Evolutionary conservation across 2,113 vertebrate species (phyloP), one percentile per base, ranked within the genome.

Genomic region (Pogonocichla stellata): DNA sequence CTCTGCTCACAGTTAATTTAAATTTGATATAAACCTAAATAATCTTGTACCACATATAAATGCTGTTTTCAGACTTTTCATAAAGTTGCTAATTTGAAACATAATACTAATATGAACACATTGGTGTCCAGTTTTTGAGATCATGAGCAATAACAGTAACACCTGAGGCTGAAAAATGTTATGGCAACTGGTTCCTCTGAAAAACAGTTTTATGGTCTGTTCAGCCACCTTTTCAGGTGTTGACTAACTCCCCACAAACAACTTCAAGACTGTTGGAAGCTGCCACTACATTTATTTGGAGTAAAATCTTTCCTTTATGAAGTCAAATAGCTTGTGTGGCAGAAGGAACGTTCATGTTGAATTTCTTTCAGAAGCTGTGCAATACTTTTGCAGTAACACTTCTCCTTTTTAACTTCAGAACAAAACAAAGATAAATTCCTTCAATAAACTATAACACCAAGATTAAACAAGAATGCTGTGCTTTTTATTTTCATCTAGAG

Each of bases 341-440:
- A 75, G 62, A 81, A 78, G 31, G 14, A 79, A 54, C 0, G 0
- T 19, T 79, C 66, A 89, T 22, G 22, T 3, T 33, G 25, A 31
- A 40, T 57, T 66, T 70, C 26, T 65, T 88, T 43, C 56, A 53
- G n/a, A 61, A 66, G 34, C 53, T 2, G 5, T 15, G 16, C 20
- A 62, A 62, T 34, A 62, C 14, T 22, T 71, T 56, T 40, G 8
- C 0, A 0, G 7, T 38, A 72, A 53, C 4, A 40, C 72, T 51
- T 38, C 19, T 64, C 56, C 43, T 64, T 77, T 71, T n/a, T n/a
- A 90, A 54, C 58, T 65, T 70, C 13, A 57, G 66, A 89, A 69
- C 14, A 65, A 73, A 89, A 60, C 9, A 1, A 14, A 36, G 19
- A 26, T 36, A 40, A 81, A 54, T 89, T 42, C 40, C 66, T 92